Evolutionary conservation across 2,113 vertebrate species (phyloP).

Genomic region (Todiramphus saurophagus): DNA sequence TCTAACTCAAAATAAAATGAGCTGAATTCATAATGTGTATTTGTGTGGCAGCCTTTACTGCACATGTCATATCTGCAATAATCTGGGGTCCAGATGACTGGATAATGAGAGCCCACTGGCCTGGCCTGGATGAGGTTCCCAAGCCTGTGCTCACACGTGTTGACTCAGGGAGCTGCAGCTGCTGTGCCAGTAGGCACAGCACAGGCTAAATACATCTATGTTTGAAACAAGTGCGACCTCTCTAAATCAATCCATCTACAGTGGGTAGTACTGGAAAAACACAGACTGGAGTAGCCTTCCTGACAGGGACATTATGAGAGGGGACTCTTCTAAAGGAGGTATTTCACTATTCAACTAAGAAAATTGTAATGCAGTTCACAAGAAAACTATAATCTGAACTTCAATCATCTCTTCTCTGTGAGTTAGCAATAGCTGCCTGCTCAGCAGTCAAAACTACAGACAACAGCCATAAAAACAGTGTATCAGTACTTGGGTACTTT

Average conservation of each 20-base stretch:
- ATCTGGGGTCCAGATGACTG: constrained; percentile 57
- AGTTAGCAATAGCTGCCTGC: constrained; percentile 3
- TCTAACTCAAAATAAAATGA: constrained; percentile 47
- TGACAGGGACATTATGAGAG: background rate
- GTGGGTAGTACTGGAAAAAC: background rate
- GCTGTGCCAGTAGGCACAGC: constrained; percentile 10
- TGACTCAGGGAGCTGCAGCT: background rate
- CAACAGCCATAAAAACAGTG: background rate
- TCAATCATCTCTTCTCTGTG: background rate
- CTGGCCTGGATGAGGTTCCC: constrained; percentile 34
- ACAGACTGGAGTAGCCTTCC: background rate
- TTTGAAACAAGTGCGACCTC: background rate
- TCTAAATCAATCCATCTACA: background rate
- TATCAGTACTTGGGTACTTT: constrained; percentile 40
- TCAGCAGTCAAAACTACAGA: constrained; percentile 29
- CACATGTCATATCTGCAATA: constrained; percentile 49
- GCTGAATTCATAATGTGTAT: constrained; percentile 51
- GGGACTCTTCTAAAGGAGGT: background rate
- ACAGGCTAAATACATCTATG: background rate
- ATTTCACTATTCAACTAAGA: background rate
- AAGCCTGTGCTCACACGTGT: constrained; percentile 2
- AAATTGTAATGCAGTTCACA: background rate
- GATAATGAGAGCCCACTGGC: constrained; percentile 47
- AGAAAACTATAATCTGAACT: background rate
- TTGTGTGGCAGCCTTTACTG: constrained; percentile 48